Evolutionary conservation across 2,797 vertebrate genomes (phyloP).

Genomic region (Graptemys geographica): DNA sequence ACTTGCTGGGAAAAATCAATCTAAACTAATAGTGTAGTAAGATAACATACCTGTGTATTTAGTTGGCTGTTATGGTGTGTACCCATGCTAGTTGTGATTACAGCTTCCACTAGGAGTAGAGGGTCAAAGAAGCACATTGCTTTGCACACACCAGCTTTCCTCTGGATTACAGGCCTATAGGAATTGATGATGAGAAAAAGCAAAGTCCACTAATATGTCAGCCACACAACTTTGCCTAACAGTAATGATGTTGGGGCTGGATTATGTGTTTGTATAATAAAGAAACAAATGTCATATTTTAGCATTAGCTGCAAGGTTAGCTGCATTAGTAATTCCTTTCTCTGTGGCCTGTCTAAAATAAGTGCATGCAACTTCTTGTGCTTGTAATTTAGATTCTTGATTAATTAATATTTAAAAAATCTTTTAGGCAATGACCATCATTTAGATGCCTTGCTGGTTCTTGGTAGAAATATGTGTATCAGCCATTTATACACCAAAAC

Average conservation of each 20-base stretch:
- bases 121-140: not conserved
- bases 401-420: constrained; percentile 69
- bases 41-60: not conserved
- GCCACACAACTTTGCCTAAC: not conserved
- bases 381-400: constrained; percentile 69
- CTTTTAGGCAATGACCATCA: constrained; percentile 55
- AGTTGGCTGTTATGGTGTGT: not conserved
- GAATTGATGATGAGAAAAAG: not conserved
- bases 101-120: not conserved
- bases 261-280: constrained; percentile 6
- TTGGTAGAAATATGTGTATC: constrained; percentile 45
- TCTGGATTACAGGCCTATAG: constrained; percentile 26
- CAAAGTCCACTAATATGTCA: constrained; percentile 46
- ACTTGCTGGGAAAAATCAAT: not conserved
- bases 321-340: constrained; percentile 42
- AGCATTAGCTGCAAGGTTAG: constrained; percentile 44
- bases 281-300: constrained; percentile 58
- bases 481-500: not conserved
- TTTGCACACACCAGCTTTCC: not conserved
- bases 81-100: not conserved
- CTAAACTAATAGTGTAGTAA: not conserved
- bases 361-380: constrained; percentile 51
- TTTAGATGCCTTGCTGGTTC: constrained; percentile 54
- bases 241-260: not conserved
- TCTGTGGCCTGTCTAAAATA: constrained; percentile 51